These are phyloP conservation scores for Acanthopleura granulata DNA, from an alignment of 2,888 invertebrate genomes.

Conservation along the genomic window DNA sequence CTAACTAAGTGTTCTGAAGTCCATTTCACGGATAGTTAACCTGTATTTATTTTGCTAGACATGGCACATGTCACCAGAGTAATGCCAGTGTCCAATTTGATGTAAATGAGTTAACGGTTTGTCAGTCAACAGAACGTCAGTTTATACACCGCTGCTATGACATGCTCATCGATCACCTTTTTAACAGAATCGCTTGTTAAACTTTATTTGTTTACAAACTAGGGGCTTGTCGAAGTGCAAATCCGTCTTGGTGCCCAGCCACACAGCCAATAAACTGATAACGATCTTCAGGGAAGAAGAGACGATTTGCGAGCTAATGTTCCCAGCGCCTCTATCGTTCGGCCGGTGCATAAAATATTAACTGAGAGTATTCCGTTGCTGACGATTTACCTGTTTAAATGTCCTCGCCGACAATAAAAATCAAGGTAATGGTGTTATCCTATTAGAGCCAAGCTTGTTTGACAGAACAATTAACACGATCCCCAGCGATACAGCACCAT, in stretches of 20 bases:
- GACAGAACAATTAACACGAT: not conserved
- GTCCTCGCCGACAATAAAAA: slow-evolving; percentile 6
- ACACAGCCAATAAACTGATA: too few relatives aligned
- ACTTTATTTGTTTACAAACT: slow-evolving; percentile 13
- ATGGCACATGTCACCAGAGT: not conserved
- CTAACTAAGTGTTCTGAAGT: not conserved
- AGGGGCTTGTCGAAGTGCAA: too few relatives aligned
- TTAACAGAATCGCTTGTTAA: not conserved
- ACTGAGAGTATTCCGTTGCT: not conserved
- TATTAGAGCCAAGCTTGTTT: not conserved
- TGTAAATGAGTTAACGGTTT: not conserved
- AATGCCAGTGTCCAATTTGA: slow-evolving; percentile 5
- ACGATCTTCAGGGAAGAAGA: not conserved
- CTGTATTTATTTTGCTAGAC: not conserved
- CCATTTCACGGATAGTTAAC: slow-evolving; percentile 10
- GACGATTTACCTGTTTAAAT: slow-evolving; percentile 11
- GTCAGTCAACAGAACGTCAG: not conserved
- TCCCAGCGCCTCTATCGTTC: not conserved
- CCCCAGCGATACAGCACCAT: too few relatives aligned
- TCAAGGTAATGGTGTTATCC: slow-evolving; percentile 14
- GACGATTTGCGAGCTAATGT: slow-evolving; percentile 1
- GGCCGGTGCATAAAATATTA: slow-evolving; percentile 4
- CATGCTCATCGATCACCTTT: slow-evolving; percentile 8
- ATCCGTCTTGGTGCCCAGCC: too few relatives aligned
- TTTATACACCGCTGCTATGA: not conserved